A percentile compares a stretch with the other conserved stretches of the same genome.
phyloP scores from a whole-genome alignment of 2,113 vertebrate genomes.

The Camelus dromedarius region DNA sequence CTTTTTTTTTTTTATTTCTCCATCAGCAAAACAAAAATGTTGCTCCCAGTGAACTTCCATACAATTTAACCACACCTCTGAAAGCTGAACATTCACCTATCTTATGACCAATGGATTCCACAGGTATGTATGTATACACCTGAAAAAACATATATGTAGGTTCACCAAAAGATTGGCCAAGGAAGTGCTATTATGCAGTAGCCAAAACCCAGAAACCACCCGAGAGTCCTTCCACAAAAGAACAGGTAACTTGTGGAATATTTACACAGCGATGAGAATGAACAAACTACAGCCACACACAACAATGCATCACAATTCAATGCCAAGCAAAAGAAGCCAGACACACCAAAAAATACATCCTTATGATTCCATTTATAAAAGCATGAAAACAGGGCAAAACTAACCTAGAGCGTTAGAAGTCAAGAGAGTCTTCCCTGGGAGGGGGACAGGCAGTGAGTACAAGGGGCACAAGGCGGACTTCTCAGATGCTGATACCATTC shows the following conservation, averaged over 20 bases:
- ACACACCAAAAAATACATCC: not conserved
- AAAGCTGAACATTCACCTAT: not conserved
- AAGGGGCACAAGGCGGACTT: not conserved
- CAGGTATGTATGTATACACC: not conserved
- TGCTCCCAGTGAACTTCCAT: not conserved
- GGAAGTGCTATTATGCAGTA: not conserved
- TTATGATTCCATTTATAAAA: not conserved
- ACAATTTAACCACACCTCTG: not conserved
- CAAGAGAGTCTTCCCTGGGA: not conserved
- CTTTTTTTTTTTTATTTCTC: not conserved
- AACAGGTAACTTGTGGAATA: not conserved
- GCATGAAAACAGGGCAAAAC: not conserved
- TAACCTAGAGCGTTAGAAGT: not conserved
- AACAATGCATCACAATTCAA: not conserved
- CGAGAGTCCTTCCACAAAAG: not conserved
- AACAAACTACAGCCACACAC: not conserved
- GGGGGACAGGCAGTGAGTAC: not conserved
- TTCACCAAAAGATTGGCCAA: not conserved
- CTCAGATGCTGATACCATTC: not conserved
- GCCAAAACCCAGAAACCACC: not conserved
- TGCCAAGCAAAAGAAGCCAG: not conserved
- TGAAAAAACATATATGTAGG: not conserved
- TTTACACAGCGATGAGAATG: not conserved
- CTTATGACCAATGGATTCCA: not conserved
- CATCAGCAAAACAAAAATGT: not conserved